Evolutionary conservation across 2,888 invertebrate genomes (phyloP).

Genomic region (Chaitophorus viminalis): DNA sequence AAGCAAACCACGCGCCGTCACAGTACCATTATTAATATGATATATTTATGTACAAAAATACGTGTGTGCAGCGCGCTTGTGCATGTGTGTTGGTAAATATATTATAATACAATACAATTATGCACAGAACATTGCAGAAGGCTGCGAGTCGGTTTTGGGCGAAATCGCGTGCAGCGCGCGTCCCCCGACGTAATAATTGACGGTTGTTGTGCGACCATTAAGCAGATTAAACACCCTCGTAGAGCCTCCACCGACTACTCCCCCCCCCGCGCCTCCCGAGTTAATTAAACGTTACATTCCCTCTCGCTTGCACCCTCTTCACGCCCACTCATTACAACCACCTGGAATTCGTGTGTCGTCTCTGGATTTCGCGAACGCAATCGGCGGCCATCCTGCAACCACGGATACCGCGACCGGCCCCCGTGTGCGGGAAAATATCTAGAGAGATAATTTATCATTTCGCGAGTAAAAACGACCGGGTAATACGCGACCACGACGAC

Average conservation of each 20-base stretch:
- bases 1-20: no score
- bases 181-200: constrained; percentile 48
- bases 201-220: constrained; percentile 55
- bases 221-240: constrained; percentile 48
- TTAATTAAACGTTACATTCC: constrained; percentile 45
- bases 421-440: no score
- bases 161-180: constrained; percentile 50
- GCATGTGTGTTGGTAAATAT: not conserved
- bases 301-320: no score
- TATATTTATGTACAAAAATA: no score
- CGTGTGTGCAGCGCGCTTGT: not conserved
- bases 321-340: no score
- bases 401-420: not conserved
- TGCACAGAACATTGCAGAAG: not conserved
- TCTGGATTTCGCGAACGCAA: constrained; percentile 35
- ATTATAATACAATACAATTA: not conserved
- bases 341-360: constrained; percentile 36
- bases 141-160: constrained; percentile 21
- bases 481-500: no score
- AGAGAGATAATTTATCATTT: no score
- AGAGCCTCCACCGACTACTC: not conserved
- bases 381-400: not conserved
- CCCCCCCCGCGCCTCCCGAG: not conserved
- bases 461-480: no score
- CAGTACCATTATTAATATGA: no score